These are phyloP conservation scores for Mimas tiliae DNA, from an alignment of 2,888 invertebrate species.

Conservation along the genomic window DNA sequence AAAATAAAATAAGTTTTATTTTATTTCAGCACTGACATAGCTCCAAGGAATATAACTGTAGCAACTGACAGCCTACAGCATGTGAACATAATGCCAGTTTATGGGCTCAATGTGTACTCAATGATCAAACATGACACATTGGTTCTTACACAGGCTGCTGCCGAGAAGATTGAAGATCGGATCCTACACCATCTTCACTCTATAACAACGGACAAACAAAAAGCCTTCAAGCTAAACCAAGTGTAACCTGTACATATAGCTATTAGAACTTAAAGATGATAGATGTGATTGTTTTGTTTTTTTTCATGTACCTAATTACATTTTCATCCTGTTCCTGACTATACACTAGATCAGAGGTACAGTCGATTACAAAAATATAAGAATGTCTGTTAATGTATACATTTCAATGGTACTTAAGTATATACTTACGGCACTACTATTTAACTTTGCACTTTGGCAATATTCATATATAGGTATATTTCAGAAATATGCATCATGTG, in stretches of 20 bases:
- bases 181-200: slow-evolving; percentile 88
- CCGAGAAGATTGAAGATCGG: slow-evolving; percentile 92
- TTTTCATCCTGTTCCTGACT: too few species aligned
- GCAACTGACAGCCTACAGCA: slow-evolving; percentile 92
- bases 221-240: slow-evolving; percentile 87
- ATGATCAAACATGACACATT: slow-evolving; percentile 98
- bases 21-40: slow-evolving; percentile 89
- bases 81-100: slow-evolving; percentile 97
- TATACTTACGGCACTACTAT: too few species aligned
- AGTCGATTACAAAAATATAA: too few species aligned
- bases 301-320: background rate
- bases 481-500: too few species aligned
- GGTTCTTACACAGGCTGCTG: slow-evolving; percentile 93
- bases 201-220: slow-evolving; percentile 72
- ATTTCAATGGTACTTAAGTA: too few species aligned
- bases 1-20: slow-evolving; percentile 17
- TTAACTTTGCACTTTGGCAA: too few species aligned
- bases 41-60: slow-evolving; percentile 94
- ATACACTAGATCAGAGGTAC: too few species aligned
- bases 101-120: slow-evolving; percentile 97
- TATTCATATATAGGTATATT: too few species aligned
- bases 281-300: background rate
- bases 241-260: slow-evolving; percentile 54
- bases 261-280: slow-evolving; percentile 27
- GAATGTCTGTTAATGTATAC: too few species aligned